phyloP scores from a whole-genome alignment of 1,140 invertebrate species.

The Trichoplusia ni region DNA sequence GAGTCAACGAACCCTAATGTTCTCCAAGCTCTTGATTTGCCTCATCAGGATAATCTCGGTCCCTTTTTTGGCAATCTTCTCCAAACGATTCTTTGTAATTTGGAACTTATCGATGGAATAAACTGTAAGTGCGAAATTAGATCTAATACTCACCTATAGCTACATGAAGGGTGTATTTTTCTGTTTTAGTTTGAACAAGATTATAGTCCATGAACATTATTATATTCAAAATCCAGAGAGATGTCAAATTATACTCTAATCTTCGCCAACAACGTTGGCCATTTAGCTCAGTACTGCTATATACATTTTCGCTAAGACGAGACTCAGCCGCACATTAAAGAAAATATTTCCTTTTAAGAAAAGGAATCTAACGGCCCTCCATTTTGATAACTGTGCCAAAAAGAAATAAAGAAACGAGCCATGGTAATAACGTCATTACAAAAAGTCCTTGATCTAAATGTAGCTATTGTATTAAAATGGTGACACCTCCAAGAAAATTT shows the following conservation, averaged over 20 bases:
- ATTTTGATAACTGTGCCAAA: background rate
- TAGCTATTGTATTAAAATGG: slow-evolving; percentile 35
- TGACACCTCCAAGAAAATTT: slow-evolving; percentile 39
- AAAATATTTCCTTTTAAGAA: background rate
- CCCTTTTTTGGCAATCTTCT: slow-evolving; percentile 9
- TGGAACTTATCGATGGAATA: slow-evolving; percentile 8
- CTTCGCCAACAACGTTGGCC: too few relatives aligned
- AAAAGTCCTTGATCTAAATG: slow-evolving; percentile 20
- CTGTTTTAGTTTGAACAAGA: background rate
- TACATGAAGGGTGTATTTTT: background rate
- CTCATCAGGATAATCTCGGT: slow-evolving; percentile 17
- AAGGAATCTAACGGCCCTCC: background rate
- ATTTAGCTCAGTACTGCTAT: too few relatives aligned
- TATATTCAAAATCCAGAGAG: too few relatives aligned
- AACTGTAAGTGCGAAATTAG: slow-evolving; percentile 16
- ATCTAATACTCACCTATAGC: background rate
- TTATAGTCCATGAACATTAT: too few relatives aligned
- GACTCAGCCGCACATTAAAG: slow-evolving; percentile 1
- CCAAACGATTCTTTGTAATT: slow-evolving; percentile 10
- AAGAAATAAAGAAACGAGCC: slow-evolving; percentile 21
- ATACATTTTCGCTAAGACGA: background rate
- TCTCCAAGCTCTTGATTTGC: slow-evolving; percentile 3
- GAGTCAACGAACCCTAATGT: slow-evolving; percentile 11
- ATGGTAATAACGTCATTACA: slow-evolving; percentile 16
- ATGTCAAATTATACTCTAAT: too few relatives aligned